Evolutionary conservation across 2,113 vertebrate genomes (phyloP).

Genomic region (Cepphus grylle): DNA sequence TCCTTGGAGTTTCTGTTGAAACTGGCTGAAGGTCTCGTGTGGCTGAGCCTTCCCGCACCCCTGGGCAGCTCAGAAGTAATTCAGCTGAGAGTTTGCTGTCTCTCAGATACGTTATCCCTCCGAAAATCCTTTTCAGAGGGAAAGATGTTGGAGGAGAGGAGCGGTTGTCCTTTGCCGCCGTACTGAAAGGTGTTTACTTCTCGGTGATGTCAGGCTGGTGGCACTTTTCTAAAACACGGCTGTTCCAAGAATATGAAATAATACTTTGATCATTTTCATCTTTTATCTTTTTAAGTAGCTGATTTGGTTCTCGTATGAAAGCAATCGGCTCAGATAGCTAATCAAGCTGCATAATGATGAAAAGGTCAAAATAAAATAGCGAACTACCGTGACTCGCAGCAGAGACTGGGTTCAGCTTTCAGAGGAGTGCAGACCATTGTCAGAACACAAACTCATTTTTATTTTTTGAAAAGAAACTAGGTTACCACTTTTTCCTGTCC

Average conservation of each 20-base stretch:
- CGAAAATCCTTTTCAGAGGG: neutral
- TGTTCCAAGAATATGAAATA: neutral
- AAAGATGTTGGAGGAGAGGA: neutral
- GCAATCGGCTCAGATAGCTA: neutral
- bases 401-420: neutral
- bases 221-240: neutral
- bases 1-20: neutral
- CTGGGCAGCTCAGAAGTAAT: neutral
- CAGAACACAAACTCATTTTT: neutral
- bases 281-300: constrained; percentile 10
- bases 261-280: neutral
- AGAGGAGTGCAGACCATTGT: neutral
- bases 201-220: neutral
- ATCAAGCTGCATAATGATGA: neutral
- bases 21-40: accelerated
- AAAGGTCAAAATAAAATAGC: neutral
- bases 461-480: neutral
- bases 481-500: neutral
- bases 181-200: neutral
- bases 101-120: neutral
- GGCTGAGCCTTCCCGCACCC: neutral
- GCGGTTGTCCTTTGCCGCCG: neutral
- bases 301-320: neutral
- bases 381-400: neutral
- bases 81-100: neutral